These are phyloP conservation scores for Priocnemis perturbator DNA, from an alignment of 2,888 invertebrate species.

Conservation along the genomic window DNA sequence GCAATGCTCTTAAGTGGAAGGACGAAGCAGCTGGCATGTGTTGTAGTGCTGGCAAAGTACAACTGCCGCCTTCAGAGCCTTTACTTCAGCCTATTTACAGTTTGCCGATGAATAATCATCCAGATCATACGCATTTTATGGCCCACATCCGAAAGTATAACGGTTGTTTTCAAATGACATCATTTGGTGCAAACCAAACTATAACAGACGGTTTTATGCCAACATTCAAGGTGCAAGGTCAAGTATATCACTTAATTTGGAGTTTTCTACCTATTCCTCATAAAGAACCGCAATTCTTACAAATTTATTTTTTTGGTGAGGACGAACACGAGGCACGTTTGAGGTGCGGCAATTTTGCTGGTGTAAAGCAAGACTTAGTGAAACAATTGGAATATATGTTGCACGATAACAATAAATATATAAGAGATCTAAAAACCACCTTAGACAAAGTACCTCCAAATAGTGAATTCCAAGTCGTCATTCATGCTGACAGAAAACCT, in stretches of 20 bases:
- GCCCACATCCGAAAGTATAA: conserved; percentile 41
- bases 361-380: conserved; percentile 24
- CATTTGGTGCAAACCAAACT: conserved; percentile 33
- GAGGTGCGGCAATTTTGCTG: conserved; percentile 19
- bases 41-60: conserved; percentile 71
- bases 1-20: conserved; percentile 66
- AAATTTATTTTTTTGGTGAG: conserved; percentile 60
- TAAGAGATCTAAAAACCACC: conserved; percentile 51
- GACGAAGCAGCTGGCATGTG: conserved; percentile 71
- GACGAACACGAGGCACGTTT: conserved; percentile 37
- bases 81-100: no score
- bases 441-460: conserved; percentile 32
- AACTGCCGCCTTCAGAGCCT: conserved; percentile 68
- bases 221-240: conserved; percentile 27
- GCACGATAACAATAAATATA: conserved; percentile 26
- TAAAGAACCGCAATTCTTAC: conserved; percentile 30
- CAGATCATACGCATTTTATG: conserved; percentile 39
- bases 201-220: background rate
- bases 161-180: conserved; percentile 52
- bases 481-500: conserved; percentile 35
- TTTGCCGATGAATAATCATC: conserved; percentile 15
- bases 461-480: conserved; percentile 48
- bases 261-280: conserved; percentile 29
- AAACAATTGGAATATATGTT: conserved; percentile 31
- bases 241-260: conserved; percentile 33